Evolutionary conservation across 2,113 vertebrate genomes (phyloP).

Genomic region (Lathamus discolor): DNA sequence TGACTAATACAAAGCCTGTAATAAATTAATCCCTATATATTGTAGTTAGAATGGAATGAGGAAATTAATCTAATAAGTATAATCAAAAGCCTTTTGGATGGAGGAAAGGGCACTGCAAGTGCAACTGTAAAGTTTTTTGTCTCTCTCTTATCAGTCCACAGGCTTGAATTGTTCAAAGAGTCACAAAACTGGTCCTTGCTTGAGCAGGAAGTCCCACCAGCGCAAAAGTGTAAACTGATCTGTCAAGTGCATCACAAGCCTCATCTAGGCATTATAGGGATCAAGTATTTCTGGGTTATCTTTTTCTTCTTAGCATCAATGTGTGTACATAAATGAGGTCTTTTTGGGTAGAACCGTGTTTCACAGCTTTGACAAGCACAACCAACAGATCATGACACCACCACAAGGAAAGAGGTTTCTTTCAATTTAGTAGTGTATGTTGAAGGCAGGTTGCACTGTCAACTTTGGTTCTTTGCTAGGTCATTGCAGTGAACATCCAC

Average conservation of each 20-base stretch:
- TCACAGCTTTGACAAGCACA: background rate
- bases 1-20: background rate
- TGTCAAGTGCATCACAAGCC: background rate
- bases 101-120: background rate
- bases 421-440: background rate
- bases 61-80: background rate
- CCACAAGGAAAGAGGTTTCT: background rate
- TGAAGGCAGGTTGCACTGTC: background rate
- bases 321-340: background rate
- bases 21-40: background rate
- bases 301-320: background rate
- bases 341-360: background rate
- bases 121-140: background rate
- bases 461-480: background rate
- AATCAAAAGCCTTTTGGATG: background rate
- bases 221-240: background rate
- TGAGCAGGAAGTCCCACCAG: background rate
- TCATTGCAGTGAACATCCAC: fast-evolving
- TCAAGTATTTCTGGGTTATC: background rate
- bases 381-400: background rate
- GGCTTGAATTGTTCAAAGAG: background rate
- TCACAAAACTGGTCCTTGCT: background rate
- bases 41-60: background rate
- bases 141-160: background rate
- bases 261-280: no score